These are phyloP conservation scores for Sparus aurata DNA, from an alignment of 2,797 vertebrate genomes.

Conservation along the genomic window DNA sequence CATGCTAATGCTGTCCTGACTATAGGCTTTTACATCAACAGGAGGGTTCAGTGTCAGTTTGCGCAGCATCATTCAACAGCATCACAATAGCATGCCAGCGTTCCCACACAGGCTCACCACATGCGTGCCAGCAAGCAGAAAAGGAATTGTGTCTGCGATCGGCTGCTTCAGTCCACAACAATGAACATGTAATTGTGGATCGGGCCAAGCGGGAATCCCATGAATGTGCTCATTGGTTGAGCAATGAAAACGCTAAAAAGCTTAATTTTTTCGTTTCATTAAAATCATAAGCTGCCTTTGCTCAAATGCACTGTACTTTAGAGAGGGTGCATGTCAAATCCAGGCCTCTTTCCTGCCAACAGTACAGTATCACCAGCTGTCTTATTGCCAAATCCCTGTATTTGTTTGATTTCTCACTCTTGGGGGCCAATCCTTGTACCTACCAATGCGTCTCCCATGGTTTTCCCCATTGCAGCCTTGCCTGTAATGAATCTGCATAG, in stretches of 20 bases:
- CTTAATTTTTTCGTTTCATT: constrained; percentile 29
- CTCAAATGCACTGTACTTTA: constrained; percentile 4
- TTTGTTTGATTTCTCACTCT: constrained; percentile 15
- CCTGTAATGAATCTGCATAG: constrained; percentile 17
- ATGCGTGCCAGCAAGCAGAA: neutral
- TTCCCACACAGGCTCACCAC: neutral
- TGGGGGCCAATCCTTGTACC: constrained; percentile 4
- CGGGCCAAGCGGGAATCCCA: constrained; percentile 16
- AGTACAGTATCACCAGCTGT: constrained; percentile 1
- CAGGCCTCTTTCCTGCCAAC: constrained; percentile 4
- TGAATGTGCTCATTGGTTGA: constrained; percentile 34
- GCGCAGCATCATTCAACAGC: neutral
- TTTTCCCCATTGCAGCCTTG: constrained; percentile 1
- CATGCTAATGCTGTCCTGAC: neutral
- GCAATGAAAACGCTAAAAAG: constrained; percentile 17
- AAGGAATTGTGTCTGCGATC: neutral
- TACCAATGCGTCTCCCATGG: constrained; percentile 3
- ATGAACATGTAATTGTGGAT: constrained; percentile 36
- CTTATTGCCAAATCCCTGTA: constrained; percentile 7
- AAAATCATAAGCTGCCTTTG: neutral
- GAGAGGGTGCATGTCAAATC: neutral
- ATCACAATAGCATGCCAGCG: neutral
- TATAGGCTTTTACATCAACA: neutral
- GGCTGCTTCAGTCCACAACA: constrained; percentile 15
- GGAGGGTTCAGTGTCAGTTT: neutral